A percentile compares a stretch with the other conserved stretches of the same genome.
Evolutionary conservation across 2,888 invertebrate species (phyloP).

Genomic region (Dugesia japonica): DNA sequence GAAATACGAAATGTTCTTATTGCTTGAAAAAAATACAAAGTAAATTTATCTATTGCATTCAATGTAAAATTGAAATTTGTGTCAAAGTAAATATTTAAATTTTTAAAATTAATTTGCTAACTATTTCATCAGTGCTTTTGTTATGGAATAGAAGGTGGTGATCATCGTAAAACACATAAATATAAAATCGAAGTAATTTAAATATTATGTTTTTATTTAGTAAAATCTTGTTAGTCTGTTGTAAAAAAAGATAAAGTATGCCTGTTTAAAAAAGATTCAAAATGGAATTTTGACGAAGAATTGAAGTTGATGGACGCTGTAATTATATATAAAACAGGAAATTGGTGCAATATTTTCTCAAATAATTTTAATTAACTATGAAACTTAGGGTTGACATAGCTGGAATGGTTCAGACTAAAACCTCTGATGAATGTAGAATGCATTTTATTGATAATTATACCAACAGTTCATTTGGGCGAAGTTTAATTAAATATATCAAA

Average conservation of each 20-base stretch:
- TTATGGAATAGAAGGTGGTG: constrained; percentile 29
- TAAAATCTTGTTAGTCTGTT: background rate
- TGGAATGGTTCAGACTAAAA: background rate
- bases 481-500: background rate
- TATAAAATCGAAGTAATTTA: constrained; percentile 30
- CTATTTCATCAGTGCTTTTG: constrained; percentile 52
- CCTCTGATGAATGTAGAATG: background rate
- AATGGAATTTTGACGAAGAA: constrained; percentile 30
- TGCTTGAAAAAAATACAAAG: background rate
- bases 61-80: background rate
- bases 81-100: background rate
- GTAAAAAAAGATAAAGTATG: constrained; percentile 1
- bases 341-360: constrained; percentile 30
- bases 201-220: background rate
- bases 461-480: background rate
- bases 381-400: background rate
- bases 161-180: constrained; percentile 26
- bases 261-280: constrained; percentile 2
- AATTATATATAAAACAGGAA: constrained; percentile 30
- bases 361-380: no score
- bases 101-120: background rate
- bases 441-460: background rate
- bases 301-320: constrained; percentile 30
- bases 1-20: background rate
- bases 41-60: background rate